A percentile compares a stretch with the other conserved stretches of the same genome.
These are phyloP conservation scores for Selene dorsalis DNA, from an alignment of 2,797 vertebrate species.

Conservation along the genomic window DNA sequence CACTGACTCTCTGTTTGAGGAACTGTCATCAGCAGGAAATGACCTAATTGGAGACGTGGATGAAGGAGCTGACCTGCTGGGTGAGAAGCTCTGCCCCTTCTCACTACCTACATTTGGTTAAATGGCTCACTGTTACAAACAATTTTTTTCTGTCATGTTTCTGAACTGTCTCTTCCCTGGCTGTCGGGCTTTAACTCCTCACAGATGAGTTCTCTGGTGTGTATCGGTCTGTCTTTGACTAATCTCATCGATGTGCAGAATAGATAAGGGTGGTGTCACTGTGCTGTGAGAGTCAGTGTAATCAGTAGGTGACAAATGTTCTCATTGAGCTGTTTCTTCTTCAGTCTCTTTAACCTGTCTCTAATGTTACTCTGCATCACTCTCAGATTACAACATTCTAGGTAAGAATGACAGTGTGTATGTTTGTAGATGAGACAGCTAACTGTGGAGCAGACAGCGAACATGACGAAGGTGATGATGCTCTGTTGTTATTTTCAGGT, in stretches of 20 bases:
- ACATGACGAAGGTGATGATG: background rate
- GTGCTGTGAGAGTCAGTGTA: conserved; percentile 24
- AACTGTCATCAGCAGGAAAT: conserved; percentile 95
- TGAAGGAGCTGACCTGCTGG: conserved; percentile 96
- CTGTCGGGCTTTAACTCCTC: conserved; percentile 66
- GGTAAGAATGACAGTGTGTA: conserved; percentile 85
- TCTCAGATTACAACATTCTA: conserved; percentile 89
- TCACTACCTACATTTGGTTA: background rate
- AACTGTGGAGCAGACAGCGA: background rate
- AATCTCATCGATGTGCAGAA: background rate
- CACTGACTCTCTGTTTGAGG: conserved; percentile 97
- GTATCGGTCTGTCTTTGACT: conserved; percentile 79
- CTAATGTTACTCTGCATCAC: conserved; percentile 86
- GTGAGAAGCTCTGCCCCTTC: conserved; percentile 78
- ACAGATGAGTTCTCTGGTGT: conserved; percentile 97
- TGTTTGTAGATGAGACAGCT: background rate
- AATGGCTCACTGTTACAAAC: background rate
- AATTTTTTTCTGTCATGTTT: conserved; percentile 7
- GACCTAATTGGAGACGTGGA: conserved; percentile 96
- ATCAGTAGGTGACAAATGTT: conserved; percentile 10
- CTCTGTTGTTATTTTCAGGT: conserved; percentile 81
- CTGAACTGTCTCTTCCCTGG: conserved; percentile 36
- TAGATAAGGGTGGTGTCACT: conserved; percentile 11
- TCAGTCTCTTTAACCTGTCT: conserved; percentile 65
- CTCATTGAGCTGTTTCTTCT: too few relatives aligned